Evolutionary conservation across 2,888 invertebrate genomes (phyloP).

Genomic region (Megastigmus dorsalis): DNA sequence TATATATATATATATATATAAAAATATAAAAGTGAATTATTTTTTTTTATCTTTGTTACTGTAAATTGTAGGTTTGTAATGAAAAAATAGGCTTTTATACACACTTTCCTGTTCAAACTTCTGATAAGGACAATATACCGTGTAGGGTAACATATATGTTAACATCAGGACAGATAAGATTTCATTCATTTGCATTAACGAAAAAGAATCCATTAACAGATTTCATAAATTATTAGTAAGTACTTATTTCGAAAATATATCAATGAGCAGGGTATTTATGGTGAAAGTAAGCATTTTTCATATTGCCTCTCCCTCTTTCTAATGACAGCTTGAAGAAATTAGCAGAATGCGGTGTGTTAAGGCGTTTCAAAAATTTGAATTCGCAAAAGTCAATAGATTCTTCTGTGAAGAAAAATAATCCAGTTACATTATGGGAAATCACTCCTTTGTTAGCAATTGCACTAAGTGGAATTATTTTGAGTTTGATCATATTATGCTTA

Average conservation of each 20-base stretch:
- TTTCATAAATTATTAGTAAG: slow-evolving; percentile 59
- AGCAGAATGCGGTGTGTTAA: slow-evolving; percentile 33
- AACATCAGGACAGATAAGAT: too few species aligned
- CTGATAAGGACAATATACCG: background rate
- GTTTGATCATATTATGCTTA: background rate
- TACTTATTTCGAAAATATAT: background rate
- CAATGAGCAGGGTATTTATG: background rate
- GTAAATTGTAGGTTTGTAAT: slow-evolving; percentile 54
- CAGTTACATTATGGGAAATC: too few species aligned
- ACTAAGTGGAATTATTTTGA: too few species aligned
- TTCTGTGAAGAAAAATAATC: too few species aligned
- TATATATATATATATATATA: too few species aligned
- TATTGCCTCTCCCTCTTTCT: too few species aligned
- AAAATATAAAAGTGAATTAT: slow-evolving; percentile 48
- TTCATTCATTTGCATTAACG: slow-evolving; percentile 55
- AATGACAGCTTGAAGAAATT: slow-evolving; percentile 36
- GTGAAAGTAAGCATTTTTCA: background rate
- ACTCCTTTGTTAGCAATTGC: too few species aligned
- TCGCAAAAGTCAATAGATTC: too few species aligned
- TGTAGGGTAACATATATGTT: too few species aligned
- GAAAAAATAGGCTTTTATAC: slow-evolving; percentile 2
- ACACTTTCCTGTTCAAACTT: background rate
- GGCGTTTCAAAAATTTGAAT: slow-evolving; percentile 37
- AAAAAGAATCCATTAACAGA: slow-evolving; percentile 54
- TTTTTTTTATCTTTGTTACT: too few species aligned